These are phyloP conservation scores for Sebastiscus tertius DNA, from an alignment of 2,797 vertebrate genomes.

Conservation along the genomic window DNA sequence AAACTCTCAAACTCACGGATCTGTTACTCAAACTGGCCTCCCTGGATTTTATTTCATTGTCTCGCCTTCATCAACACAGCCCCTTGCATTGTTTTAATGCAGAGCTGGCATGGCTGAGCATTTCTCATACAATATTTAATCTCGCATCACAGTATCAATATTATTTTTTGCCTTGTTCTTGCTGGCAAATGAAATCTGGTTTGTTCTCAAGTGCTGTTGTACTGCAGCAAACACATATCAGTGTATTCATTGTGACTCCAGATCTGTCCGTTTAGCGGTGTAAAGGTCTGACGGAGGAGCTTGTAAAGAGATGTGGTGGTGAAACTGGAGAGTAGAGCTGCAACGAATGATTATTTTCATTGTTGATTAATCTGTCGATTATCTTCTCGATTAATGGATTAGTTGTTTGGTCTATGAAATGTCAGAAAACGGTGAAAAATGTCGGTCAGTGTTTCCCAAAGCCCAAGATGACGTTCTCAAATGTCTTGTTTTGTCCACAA, in stretches of 20 bases:
- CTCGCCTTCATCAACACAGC: too few relatives aligned
- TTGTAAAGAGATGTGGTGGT: neutral
- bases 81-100: too few relatives aligned
- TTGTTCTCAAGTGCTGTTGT: neutral
- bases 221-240: neutral
- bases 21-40: neutral
- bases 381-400: too few relatives aligned
- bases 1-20: neutral
- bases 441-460: too few relatives aligned
- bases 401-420: too few relatives aligned
- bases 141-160: neutral
- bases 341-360: accelerated
- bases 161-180: neutral
- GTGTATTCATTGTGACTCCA: neutral
- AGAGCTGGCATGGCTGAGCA: too few relatives aligned
- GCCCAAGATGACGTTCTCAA: accelerated
- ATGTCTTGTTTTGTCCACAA: too few relatives aligned
- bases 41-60: too few relatives aligned
- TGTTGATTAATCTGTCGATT: too few relatives aligned
- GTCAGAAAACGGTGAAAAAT: too few relatives aligned
- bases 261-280: accelerated
- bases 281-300: neutral
- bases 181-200: neutral
- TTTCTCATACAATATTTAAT: too few relatives aligned
- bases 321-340: too few relatives aligned